Percentiles rank a stretch among this genome's conserved stretches.
phyloP scores from a whole-genome alignment of 2,797 vertebrate species.

The Diglossa cyanea region DNA sequence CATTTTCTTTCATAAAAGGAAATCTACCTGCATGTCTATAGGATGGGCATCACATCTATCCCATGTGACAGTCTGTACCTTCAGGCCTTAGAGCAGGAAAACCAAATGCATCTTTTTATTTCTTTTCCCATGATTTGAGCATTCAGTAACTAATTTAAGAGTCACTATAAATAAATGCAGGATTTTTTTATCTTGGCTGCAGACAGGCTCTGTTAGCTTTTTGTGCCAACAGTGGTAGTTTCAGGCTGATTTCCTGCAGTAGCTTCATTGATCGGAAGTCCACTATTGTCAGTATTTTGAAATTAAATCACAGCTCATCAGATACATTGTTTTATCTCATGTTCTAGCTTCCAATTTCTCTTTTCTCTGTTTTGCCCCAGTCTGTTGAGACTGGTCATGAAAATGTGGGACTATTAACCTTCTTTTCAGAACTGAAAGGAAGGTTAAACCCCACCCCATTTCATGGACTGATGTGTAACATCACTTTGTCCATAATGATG shows the following conservation, averaged over 20 bases:
- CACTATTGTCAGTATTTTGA: neutral
- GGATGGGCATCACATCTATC: neutral
- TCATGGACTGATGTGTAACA: neutral
- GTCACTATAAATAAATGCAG: neutral
- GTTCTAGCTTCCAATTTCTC: neutral
- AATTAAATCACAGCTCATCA: neutral
- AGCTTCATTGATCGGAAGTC: neutral
- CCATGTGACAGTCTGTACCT: fast-evolving
- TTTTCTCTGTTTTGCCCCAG: neutral
- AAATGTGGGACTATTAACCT: neutral
- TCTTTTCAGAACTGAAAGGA: neutral
- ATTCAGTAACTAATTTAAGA: neutral
- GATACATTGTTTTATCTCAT: neutral
- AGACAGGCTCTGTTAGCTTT: neutral
- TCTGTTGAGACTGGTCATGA: neutral
- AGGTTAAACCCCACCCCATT: neutral
- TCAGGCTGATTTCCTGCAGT: neutral
- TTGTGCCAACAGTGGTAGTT: neutral
- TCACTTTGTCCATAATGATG: neutral
- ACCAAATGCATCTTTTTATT: neutral
- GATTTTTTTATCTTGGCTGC: neutral
- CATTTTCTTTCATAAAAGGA: neutral
- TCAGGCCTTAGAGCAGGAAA: neutral
- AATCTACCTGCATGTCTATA: neutral
- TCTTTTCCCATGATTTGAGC: neutral